Evolutionary conservation across 2,797 vertebrate species (phyloP), one percentile per base, ranked within the genome.

Genomic region (Rhinophrynus dorsalis): DNA sequence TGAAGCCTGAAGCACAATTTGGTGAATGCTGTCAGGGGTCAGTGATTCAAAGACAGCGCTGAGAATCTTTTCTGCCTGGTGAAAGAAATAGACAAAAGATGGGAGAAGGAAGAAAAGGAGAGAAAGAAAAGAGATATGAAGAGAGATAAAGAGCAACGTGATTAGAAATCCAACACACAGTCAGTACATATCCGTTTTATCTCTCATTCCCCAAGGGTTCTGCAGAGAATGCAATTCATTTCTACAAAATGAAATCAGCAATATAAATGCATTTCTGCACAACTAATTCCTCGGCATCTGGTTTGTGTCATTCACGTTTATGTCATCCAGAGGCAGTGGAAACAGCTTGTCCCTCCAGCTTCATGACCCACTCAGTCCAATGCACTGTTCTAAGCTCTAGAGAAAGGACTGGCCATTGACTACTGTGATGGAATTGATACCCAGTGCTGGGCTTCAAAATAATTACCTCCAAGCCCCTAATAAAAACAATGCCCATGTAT

Each of bases 61-160:
- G 38, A 88, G 82, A 68, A 90, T 82, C 62, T 81, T 81, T 33
- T 75, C 21, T 0, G 83, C 87, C 88, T 92, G 75, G 44, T 52
- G 45, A 42, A 23, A 56, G 26, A 62, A 21, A 40, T 6, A 42
- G 27, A 45, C 1, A 38, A 17, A 5, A 57, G 13, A 56, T 29
- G 8, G 7, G 18, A 52, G 45, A 56, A 32, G 33, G 37, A 56
- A 24, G 11, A 37, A n/a, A 11, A 12, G 33, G 10, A 9, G 29
- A 30, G 9, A 30, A 9, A 30, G 9, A 30, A n/a, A 42, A 24
- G 15, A 45, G 7, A 48, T 23, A 48, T 48, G 45, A 15, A 17
- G 20, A 10, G 20, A 24, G 12, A 23, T 6, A 20, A 30, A 38
- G 27, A 10, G 13, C 17, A 54, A 48, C 9, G 7, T 42, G 57